These are phyloP conservation scores for Coregonus sp. DNA, from an alignment of 2,797 vertebrate genomes.

Conservation along the genomic window DNA sequence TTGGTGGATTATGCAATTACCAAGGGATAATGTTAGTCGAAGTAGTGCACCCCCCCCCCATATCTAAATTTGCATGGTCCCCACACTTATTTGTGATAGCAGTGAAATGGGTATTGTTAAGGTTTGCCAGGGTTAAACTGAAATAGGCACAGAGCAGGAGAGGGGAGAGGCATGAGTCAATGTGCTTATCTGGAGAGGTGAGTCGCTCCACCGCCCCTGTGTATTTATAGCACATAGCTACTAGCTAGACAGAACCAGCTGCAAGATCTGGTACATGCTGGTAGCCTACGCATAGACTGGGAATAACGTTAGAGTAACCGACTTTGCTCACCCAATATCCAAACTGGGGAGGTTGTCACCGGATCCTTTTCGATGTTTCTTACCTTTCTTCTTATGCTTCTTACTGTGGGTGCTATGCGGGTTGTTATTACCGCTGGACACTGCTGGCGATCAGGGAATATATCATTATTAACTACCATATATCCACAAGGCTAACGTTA, in stretches of 20 bases:
- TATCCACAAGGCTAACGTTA: not conserved
- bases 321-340: constrained; percentile 56
- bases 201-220: constrained; percentile 38
- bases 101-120: constrained; percentile 30
- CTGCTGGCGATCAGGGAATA: constrained; percentile 43
- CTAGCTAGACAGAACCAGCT: constrained; percentile 28
- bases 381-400: constrained; percentile 71
- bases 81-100: not conserved
- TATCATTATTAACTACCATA: not conserved
- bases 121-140: constrained; percentile 26
- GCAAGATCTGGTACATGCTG: constrained; percentile 34
- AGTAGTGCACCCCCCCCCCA: not conserved
- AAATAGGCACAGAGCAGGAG: constrained; percentile 34
- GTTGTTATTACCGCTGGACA: constrained; percentile 55
- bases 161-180: constrained; percentile 45
- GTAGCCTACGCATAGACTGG: constrained; percentile 7
- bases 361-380: constrained; percentile 65
- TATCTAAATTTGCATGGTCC: not conserved
- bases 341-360: constrained; percentile 52
- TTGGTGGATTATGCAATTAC: constrained; percentile 8
- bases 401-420: constrained; percentile 56
- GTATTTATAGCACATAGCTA: constrained; percentile 60
- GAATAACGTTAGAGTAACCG: not conserved
- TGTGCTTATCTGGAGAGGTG: constrained; percentile 57
- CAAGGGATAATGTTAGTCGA: not conserved